A percentile compares a stretch with the other conserved stretches of the same genome.
These are phyloP conservation scores for Hemiprocne comata DNA, from an alignment of 2,113 vertebrate genomes.

Conservation along the genomic window DNA sequence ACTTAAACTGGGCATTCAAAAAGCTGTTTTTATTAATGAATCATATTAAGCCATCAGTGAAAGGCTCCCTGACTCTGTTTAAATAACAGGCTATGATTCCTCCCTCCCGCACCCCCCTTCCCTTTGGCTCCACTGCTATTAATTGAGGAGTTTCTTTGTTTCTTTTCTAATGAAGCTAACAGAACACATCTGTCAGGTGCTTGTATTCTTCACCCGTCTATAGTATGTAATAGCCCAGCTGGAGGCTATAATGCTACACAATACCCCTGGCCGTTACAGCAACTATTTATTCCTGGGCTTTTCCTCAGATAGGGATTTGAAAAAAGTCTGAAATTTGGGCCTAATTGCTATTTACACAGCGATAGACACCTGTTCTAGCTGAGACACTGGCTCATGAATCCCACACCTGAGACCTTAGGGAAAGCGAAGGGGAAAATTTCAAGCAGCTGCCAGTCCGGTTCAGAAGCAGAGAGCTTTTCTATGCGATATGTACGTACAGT, in stretches of 20 bases:
- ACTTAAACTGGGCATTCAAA: constrained; percentile 86
- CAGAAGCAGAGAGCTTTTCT: constrained; percentile 67
- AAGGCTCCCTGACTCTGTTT: constrained; percentile 88
- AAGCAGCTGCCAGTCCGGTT: constrained; percentile 82
- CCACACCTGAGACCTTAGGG: constrained; percentile 94
- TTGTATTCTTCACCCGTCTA: constrained; percentile 87
- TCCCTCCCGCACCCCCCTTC: constrained; percentile 79
- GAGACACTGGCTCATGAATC: constrained; percentile 85
- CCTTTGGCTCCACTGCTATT: constrained; percentile 82
- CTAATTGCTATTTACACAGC: constrained; percentile 94
- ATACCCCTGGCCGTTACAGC: constrained; percentile 86
- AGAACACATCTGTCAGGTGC: constrained; percentile 93
- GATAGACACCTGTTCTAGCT: constrained; percentile 90
- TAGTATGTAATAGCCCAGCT: constrained; percentile 90
- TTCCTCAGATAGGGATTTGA: constrained; percentile 87
- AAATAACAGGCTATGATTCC: constrained; percentile 89
- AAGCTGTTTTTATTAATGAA: constrained; percentile 88
- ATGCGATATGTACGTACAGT: constrained; percentile 54
- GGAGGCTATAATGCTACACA: constrained; percentile 86
- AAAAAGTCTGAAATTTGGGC: constrained; percentile 88
- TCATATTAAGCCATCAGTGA: constrained; percentile 85
- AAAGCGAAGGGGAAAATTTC: constrained; percentile 85
- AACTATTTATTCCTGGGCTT: constrained; percentile 89
- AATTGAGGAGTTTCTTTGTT: constrained; percentile 92
- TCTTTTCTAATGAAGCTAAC: constrained; percentile 92